Evolutionary conservation across 2,113 vertebrate species (phyloP).

Genomic region (Scomber japonicus): DNA sequence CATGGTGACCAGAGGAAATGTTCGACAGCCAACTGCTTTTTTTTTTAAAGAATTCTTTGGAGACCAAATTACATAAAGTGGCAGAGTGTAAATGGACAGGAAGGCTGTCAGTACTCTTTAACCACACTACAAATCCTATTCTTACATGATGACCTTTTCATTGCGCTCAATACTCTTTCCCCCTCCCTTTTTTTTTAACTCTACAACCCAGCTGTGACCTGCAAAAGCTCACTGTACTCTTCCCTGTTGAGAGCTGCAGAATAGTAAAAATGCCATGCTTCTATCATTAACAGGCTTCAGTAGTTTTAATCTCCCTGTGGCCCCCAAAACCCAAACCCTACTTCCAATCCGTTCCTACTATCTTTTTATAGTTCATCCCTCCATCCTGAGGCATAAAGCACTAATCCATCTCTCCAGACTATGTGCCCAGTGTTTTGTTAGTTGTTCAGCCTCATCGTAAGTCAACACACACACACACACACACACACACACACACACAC

Average conservation of each 20-base stretch:
- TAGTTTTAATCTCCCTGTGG: conserved; percentile 44
- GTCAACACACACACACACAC: conserved; percentile 18
- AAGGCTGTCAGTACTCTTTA: neutral
- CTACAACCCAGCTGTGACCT: conserved; percentile 29
- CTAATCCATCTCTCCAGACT: conserved; percentile 58
- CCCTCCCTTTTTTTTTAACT: neutral
- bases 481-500: conserved; percentile 6
- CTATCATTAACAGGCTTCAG: conserved; percentile 1
- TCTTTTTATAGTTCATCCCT: conserved; percentile 38
- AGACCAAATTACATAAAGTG: conserved; percentile 17
- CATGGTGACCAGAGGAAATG: neutral
- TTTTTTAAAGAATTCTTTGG: neutral
- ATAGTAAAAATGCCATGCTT: conserved; percentile 2
- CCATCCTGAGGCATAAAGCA: conserved; percentile 44
- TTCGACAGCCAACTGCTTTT: neutral
- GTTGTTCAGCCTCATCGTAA: conserved; percentile 34
- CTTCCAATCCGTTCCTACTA: conserved; percentile 27
- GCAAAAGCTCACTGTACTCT: conserved; percentile 9
- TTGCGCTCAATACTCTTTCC: neutral
- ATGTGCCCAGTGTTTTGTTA: conserved; percentile 46
- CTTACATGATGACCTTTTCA: conserved; percentile 47
- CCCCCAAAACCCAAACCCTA: conserved; percentile 23
- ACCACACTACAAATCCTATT: conserved; percentile 35
- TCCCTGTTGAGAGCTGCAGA: neutral
- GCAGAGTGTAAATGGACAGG: conserved; percentile 27